A percentile compares a stretch with the other conserved stretches of the same genome.
These are phyloP conservation scores for Microcaecilia unicolor DNA, from an alignment of 2,797 vertebrate species.

Conservation along the genomic window DNA sequence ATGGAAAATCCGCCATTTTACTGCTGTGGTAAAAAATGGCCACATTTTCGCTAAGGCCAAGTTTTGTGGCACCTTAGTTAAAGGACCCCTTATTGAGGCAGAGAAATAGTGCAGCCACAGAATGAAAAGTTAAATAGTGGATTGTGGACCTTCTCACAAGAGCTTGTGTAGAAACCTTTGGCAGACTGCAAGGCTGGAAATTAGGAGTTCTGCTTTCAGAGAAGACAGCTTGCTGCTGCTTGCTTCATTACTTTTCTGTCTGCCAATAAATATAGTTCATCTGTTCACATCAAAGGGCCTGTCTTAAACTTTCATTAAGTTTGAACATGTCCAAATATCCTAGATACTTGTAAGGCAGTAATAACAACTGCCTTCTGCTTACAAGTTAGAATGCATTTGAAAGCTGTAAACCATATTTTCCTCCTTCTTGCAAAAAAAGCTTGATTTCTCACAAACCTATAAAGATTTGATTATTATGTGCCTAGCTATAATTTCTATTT, in stretches of 20 bases:
- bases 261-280: constrained; percentile 27
- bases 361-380: constrained; percentile 31
- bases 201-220: constrained; percentile 41
- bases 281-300: constrained; percentile 35
- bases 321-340: constrained; percentile 38
- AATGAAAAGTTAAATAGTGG: no score
- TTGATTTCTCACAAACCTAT: constrained; percentile 44
- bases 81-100: no score
- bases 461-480: constrained; percentile 42
- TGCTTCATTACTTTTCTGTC: constrained; percentile 33
- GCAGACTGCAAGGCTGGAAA: constrained; percentile 27
- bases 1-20: no score
- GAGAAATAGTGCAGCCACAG: no score
- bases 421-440: constrained; percentile 24
- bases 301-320: constrained; percentile 41
- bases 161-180: no score
- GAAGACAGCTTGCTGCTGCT: constrained; percentile 35
- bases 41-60: no score
- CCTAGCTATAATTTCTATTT: no score
- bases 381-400: constrained; percentile 28
- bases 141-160: no score
- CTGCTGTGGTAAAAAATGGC: no score
- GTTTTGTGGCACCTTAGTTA: no score
- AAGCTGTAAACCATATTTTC: constrained; percentile 33
- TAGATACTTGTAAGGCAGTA: constrained; percentile 28